phyloP scores from a whole-genome alignment of 2,888 invertebrate species.

The Erebia epiphron region DNA sequence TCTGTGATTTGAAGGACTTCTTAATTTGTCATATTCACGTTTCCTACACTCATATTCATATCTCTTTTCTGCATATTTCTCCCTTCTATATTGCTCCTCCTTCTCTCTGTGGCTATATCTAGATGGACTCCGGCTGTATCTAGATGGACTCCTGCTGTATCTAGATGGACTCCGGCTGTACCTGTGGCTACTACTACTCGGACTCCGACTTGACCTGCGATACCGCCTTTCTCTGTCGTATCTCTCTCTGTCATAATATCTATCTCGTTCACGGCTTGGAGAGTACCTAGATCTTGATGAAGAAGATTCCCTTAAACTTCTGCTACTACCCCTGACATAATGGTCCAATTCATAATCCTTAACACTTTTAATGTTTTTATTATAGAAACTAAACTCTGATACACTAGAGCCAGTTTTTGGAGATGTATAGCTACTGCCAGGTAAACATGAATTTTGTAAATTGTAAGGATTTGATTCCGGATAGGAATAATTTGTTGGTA shows the following conservation, averaged over 20 bases:
- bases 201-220: conserved; percentile 51
- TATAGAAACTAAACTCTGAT: conserved; percentile 16
- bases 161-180: conserved; percentile 53
- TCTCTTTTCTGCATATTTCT: conserved; percentile 43
- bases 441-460: conserved; percentile 14
- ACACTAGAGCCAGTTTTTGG: conserved; percentile 13
- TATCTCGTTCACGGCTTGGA: conserved; percentile 44
- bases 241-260: conserved; percentile 44
- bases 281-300: conserved; percentile 47
- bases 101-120: conserved; percentile 44
- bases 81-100: conserved; percentile 48
- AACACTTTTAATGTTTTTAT: conserved; percentile 22
- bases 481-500: conserved; percentile 39
- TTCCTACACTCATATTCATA: conserved; percentile 56
- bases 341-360: conserved; percentile 12
- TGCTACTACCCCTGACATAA: conserved; percentile 13
- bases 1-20: conserved; percentile 49
- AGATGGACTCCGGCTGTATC: conserved; percentile 40
- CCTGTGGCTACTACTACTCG: conserved; percentile 47
- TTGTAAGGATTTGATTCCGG: conserved; percentile 37
- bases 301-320: conserved; percentile 37
- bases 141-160: conserved; percentile 53
- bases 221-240: conserved; percentile 46
- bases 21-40: conserved; percentile 51
- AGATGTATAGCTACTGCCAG: conserved; percentile 10